These are phyloP conservation scores for Mormoops blainvillei DNA, from an alignment of 2,113 vertebrate species.

Conservation along the genomic window DNA sequence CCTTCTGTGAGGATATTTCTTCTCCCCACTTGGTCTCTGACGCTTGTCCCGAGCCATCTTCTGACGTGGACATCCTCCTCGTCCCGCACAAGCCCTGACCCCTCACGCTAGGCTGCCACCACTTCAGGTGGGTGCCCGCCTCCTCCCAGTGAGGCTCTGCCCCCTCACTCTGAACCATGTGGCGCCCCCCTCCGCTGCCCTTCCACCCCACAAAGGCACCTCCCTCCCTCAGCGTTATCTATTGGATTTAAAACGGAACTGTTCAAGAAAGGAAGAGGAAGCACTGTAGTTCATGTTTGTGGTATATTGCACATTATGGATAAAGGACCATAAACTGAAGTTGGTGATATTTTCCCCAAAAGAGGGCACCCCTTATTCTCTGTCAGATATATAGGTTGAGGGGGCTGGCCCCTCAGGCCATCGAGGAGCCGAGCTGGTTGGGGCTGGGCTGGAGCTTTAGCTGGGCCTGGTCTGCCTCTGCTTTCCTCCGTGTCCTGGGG, in stretches of 20 bases:
- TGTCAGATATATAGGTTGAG: background rate
- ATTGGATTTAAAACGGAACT: background rate
- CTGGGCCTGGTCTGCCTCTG: background rate
- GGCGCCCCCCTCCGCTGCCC: background rate
- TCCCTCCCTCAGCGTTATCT: background rate
- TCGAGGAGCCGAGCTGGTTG: background rate
- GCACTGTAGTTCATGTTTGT: background rate
- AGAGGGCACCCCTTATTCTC: background rate
- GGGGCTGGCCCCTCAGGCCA: background rate
- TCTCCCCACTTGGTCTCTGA: background rate
- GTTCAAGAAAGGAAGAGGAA: background rate
- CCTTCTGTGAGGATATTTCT: background rate
- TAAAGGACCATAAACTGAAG: background rate
- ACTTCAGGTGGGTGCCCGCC: background rate
- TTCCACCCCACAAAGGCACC: background rate
- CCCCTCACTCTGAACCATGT: background rate
- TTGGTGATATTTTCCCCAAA: background rate
- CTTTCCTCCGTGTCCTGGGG: background rate
- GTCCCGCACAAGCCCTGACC: background rate
- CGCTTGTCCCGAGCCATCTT: background rate
- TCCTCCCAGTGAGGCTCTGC: background rate
- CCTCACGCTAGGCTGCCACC: background rate
- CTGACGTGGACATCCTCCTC: background rate
- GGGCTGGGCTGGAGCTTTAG: background rate
- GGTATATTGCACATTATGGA: background rate